These are phyloP conservation scores for Cladopsammia gracilis DNA, from an alignment of 64 coral and sea anemone species.

Conservation along the genomic window DNA sequence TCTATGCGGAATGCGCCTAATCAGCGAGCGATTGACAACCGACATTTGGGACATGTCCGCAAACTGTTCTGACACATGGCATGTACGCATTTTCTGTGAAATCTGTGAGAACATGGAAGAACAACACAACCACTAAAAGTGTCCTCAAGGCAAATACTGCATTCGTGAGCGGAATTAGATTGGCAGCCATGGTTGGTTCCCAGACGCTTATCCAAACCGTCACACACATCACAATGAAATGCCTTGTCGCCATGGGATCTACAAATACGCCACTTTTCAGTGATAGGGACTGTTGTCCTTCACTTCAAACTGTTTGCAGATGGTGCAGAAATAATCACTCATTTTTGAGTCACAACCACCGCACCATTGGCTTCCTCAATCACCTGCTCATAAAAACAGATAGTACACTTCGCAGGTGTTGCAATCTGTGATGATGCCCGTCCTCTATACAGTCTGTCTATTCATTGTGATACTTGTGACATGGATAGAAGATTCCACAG, in stretches of 20 bases:
- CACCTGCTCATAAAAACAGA: slow-evolving; percentile 14
- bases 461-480: slow-evolving; percentile 75
- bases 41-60: background rate
- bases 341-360: slow-evolving; percentile 35
- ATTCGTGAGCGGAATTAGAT: slow-evolving; percentile 34
- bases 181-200: slow-evolving; percentile 39
- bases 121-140: background rate
- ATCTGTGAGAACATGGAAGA: background rate
- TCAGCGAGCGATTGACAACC: no score
- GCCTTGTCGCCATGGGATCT: slow-evolving; percentile 12
- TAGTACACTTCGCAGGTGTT: slow-evolving; percentile 2
- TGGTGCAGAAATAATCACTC: slow-evolving; percentile 67
- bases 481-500: slow-evolving; percentile 46
- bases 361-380: slow-evolving; percentile 22
- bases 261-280: slow-evolving; percentile 48
- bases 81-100: background rate
- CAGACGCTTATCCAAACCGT: slow-evolving; percentile 54
- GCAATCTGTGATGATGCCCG: background rate
- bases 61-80: background rate
- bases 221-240: slow-evolving; percentile 69
- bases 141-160: slow-evolving; percentile 68
- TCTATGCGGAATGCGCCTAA: no score
- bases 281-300: slow-evolving; percentile 55
- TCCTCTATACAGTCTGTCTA: background rate
- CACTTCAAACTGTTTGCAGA: slow-evolving; percentile 52